Conservation (phyloP, 2,113 vertebrate species). For the mouse (Mus musculus) region GRCm39 chr5:29989501-29990000, state of each 20-base stretch:
- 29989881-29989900: constrained; percentile 64
- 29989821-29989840: not conserved
- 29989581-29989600: not conserved
- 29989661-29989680: not conserved
- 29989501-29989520: not conserved
- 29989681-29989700: too few species aligned
- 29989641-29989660: not conserved
- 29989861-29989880: constrained; percentile 41
- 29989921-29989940: not conserved
- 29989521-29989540: not conserved
- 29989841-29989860: constrained; percentile 64
- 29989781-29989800: not conserved
- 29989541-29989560: not conserved
- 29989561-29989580: not conserved
- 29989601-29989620: not conserved
- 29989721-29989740: not conserved
- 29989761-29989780: not conserved
- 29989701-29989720: not conserved
- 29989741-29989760: not conserved
- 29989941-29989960: constrained; percentile 16
- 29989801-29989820: not conserved
- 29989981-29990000: constrained; percentile 68
- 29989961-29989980: constrained; percentile 75
- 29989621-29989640: not conserved
- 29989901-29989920: not conserved